These are phyloP conservation scores for Lamprotornis superbus DNA, from an alignment of 2,113 vertebrate genomes.

Conservation along the genomic window DNA sequence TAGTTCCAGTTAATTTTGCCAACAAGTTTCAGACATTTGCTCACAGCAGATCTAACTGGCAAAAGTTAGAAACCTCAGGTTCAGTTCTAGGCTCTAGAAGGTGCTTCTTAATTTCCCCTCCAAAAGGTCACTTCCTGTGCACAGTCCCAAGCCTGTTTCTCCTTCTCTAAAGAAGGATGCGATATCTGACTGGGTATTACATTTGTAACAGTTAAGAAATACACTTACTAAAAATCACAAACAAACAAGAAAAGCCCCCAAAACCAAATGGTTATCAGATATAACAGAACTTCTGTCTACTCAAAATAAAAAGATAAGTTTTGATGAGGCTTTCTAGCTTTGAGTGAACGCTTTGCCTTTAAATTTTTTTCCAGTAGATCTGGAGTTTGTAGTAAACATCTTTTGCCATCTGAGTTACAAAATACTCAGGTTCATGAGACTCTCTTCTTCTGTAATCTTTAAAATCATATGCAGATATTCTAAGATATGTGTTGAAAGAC, in stretches of 20 bases:
- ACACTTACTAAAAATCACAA: background rate
- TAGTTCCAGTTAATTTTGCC: background rate
- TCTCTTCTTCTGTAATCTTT: background rate
- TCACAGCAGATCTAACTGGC: background rate
- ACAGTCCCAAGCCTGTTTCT: background rate
- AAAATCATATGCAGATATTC: background rate
- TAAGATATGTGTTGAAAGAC: background rate
- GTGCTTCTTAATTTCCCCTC: background rate
- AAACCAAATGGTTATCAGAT: background rate
- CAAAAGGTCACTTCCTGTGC: background rate
- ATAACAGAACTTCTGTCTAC: background rate
- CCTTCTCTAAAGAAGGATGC: background rate
- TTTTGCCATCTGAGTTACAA: background rate
- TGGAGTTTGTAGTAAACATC: background rate
- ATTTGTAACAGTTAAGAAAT: background rate
- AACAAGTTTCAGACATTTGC: background rate
- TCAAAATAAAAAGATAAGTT: background rate
- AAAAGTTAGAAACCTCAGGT: background rate
- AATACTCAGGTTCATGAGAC: fast-evolving
- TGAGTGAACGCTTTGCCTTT: background rate
- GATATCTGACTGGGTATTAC: background rate
- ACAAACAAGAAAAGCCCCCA: background rate
- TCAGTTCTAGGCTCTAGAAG: background rate
- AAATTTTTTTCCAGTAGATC: background rate
- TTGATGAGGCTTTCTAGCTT: background rate